Evolutionary conservation across 2,888 invertebrate species (phyloP), one percentile per base, ranked within the genome.

Genomic region (Pandemis cinnamomeana): DNA sequence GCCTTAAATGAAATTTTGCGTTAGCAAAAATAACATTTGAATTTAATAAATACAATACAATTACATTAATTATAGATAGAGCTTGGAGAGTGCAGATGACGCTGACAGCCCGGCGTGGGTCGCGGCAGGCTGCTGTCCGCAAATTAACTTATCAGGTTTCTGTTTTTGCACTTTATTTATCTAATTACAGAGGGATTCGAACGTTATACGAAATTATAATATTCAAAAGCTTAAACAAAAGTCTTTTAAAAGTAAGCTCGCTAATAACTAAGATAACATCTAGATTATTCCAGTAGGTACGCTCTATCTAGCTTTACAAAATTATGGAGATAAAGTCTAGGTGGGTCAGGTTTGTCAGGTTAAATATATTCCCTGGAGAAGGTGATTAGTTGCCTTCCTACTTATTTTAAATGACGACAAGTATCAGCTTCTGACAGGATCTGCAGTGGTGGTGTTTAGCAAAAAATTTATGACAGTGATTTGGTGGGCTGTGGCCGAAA

Each of bases 161-260:
- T n/a, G 41, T 41, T 61, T 41, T 61, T 61, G 41, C 61, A 61
- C 13, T 5, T 61, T 41, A 61, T 58, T 58, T 27, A 27, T 58
- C 58, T 58, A 58, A 58, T 10, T 58, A 58, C 10, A 2, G 5
- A n/a, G 5, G 7, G 11, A 27, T 58, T 11, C 11, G 27, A 58
- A 58, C 27, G 20, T 55, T 8, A 15, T 20, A 20, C 55, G 55
- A 55, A 55, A 55, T 55, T 20, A 58, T 58, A 58, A 20, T 27
- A n/a, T 27, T 27, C 11, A 27, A 58, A 58, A 27, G 27, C 27
- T 58, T 27, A 58, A 58, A 27, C 11, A 58, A 58, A 58, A 58
- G 11, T 58, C 27, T 27, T 27, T 10, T 27, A 27, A 27, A 58
- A 11, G 5, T 58, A 27, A 27, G 58, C 58, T 58, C 27, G 27